These are phyloP conservation scores for Acromyrmex heyeri DNA, from an alignment of 1,140 invertebrate species.

Conservation along the genomic window DNA sequence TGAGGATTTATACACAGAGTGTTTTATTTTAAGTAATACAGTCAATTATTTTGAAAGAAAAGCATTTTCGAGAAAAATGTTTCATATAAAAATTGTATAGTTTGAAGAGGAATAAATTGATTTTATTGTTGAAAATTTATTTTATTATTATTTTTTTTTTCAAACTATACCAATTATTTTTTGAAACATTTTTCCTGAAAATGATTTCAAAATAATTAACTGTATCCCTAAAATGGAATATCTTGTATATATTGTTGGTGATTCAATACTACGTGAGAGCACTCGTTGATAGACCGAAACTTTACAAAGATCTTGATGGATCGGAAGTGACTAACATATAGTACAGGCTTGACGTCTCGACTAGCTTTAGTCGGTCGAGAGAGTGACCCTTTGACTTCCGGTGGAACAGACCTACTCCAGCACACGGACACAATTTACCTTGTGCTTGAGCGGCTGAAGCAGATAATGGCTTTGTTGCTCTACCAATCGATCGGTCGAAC, in stretches of 20 bases:
- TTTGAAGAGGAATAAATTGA: too few relatives aligned
- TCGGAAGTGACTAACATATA: slow-evolving; percentile 73
- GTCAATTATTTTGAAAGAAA: too few relatives aligned
- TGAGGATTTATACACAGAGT: not conserved
- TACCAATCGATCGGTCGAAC: slow-evolving; percentile 72
- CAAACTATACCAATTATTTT: too few relatives aligned
- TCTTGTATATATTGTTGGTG: slow-evolving; percentile 8
- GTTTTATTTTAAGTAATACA: too few relatives aligned
- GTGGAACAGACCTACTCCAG: slow-evolving; percentile 70
- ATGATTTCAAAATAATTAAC: too few relatives aligned
- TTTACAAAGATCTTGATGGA: slow-evolving; percentile 69
- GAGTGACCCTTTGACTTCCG: slow-evolving; percentile 71
- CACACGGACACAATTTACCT: slow-evolving; percentile 75
- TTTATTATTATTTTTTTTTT: too few relatives aligned
- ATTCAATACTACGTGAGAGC: slow-evolving; percentile 24
- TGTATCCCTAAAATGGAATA: too few relatives aligned
- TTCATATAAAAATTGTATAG: too few relatives aligned
- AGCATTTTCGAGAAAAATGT: too few relatives aligned
- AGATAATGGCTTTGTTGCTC: slow-evolving; percentile 79
- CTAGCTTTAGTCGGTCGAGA: slow-evolving; percentile 42
- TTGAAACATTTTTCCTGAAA: too few relatives aligned
- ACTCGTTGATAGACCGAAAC: slow-evolving; percentile 46
- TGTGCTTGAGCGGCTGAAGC: slow-evolving; percentile 73
- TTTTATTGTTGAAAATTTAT: too few relatives aligned
- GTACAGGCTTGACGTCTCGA: slow-evolving; percentile 61